Evolutionary conservation across 2,888 invertebrate genomes (phyloP).

Genomic region (Sarcophaga subvicina): DNA sequence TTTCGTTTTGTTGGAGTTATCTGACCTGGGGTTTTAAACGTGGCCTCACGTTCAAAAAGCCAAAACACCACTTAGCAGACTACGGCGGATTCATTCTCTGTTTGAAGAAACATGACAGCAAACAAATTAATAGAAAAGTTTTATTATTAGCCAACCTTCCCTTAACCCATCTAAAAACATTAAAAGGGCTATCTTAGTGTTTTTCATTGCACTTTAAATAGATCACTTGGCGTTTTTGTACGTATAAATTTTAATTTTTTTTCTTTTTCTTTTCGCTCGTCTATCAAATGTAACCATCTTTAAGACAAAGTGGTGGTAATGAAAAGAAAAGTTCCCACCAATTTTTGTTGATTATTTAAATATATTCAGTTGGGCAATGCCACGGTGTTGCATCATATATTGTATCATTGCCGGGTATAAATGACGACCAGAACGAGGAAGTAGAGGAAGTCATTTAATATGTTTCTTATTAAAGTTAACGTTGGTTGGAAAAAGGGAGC

Average conservation of each 20-base stretch:
- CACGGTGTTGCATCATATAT: not conserved
- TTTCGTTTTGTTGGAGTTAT: too few relatives aligned
- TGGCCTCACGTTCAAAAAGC: too few relatives aligned
- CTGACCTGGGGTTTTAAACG: too few relatives aligned
- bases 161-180: not conserved
- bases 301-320: conserved; percentile 38
- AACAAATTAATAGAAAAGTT: too few relatives aligned
- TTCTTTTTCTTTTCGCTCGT: not conserved
- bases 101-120: too few relatives aligned
- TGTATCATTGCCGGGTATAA: not conserved
- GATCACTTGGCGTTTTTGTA: too few relatives aligned
- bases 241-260: too few relatives aligned
- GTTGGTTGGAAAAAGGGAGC: conserved; percentile 50
- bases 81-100: too few relatives aligned
- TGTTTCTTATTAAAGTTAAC: conserved; percentile 19
- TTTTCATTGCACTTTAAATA: conserved; percentile 4
- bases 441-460: conserved; percentile 51
- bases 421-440: conserved; percentile 35
- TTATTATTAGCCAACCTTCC: conserved; percentile 13
- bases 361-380: conserved; percentile 11
- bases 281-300: conserved; percentile 59
- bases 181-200: conserved; percentile 34
- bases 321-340: conserved; percentile 56
- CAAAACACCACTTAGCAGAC: too few relatives aligned
- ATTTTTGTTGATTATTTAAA: conserved; percentile 46